phyloP scores from a whole-genome alignment of 2,797 vertebrate species.

The Crocodylus rhombifer region DNA sequence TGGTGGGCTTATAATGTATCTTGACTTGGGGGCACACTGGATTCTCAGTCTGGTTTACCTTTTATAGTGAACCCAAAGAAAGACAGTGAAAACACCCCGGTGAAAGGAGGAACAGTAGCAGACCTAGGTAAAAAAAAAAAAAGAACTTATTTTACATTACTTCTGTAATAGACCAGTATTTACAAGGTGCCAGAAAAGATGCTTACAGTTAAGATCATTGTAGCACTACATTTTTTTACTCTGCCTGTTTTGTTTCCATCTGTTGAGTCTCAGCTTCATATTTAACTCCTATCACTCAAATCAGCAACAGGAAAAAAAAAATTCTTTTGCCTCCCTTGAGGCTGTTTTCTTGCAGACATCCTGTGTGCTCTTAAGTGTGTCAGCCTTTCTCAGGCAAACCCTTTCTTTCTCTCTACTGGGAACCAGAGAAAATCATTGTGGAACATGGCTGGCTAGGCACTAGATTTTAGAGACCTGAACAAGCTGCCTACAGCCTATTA shows the following conservation, averaged over 20 bases:
- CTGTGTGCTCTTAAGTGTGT: fast-evolving
- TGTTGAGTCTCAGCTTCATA: not conserved
- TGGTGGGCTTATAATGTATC: not conserved
- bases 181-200: not conserved
- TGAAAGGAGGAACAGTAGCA: slow-evolving; percentile 92
- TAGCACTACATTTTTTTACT: not conserved
- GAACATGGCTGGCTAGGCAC: not conserved
- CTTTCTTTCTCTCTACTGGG: not conserved
- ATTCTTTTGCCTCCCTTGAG: not conserved
- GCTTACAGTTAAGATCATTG: not conserved
- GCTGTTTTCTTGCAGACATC: not conserved
- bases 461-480: not conserved
- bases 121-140: slow-evolving; percentile 87
- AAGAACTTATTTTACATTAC: not conserved
- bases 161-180: not conserved
- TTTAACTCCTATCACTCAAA: not conserved
- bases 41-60: not conserved
- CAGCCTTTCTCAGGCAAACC: not conserved
- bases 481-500: fast-evolving
- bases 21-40: not conserved
- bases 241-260: not conserved
- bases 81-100: slow-evolving; percentile 92
- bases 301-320: not conserved
- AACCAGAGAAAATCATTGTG: not conserved
- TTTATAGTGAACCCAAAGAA: slow-evolving; percentile 93